A percentile compares a stretch with the other conserved stretches of the same genome.
Conservation (phyloP, 2,888 invertebrate species). For the Hyposoter dolosus region DNA sequence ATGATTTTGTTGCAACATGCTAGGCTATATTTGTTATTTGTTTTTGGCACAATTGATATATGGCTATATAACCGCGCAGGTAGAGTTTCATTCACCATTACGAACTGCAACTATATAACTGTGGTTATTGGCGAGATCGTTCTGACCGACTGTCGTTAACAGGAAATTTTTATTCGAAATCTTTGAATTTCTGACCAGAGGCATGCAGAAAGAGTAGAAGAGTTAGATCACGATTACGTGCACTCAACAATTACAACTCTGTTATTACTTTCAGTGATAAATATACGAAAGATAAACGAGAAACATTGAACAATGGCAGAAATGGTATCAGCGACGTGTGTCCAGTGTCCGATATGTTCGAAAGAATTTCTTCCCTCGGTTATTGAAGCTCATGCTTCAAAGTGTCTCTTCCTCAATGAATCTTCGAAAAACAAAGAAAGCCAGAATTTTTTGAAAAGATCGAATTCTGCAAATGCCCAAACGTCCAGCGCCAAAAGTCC, state of each 20-base stretch:
- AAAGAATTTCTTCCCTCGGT: conserved; percentile 85
- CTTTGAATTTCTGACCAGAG: not conserved
- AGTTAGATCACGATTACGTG: not conserved
- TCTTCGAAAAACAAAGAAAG: conserved; percentile 68
- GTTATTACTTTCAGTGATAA: not conserved
- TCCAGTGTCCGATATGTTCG: conserved; percentile 88
- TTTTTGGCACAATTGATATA: no score
- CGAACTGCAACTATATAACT: not conserved
- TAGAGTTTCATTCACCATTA: no score
- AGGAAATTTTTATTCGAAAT: not conserved
- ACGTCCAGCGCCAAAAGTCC: conserved; percentile 59
- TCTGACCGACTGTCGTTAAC: not conserved
- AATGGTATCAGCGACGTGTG: conserved; percentile 68
- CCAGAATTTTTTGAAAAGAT: conserved; percentile 67
- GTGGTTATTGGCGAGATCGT: not conserved
- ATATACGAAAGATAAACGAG: not conserved
- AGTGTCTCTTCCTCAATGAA: conserved; percentile 89
- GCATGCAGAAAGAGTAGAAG: not conserved
- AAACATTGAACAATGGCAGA: conserved; percentile 44
- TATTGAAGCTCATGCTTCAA: conserved; percentile 89
- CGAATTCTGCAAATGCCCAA: conserved; percentile 53
- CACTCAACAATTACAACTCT: not conserved
- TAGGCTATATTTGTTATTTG: not conserved
- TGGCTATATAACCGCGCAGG: no score
- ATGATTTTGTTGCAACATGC: not conserved